Base-by-base conservation (phyloP, 1,140 invertebrate species). In the Pseudomyrmex pallidus region DNA sequence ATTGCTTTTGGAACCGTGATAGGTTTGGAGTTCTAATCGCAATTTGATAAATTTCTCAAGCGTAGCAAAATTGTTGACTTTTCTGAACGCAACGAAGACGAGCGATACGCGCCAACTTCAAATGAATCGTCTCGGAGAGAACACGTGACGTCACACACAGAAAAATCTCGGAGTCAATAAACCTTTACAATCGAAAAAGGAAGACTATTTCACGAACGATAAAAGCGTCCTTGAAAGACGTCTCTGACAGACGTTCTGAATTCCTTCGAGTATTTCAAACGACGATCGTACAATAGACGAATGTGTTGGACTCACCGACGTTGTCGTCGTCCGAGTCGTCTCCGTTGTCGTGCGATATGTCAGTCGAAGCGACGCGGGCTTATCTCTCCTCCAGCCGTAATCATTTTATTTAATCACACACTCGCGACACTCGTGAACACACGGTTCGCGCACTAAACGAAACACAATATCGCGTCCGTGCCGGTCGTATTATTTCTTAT, bases 391-490 rank as follows among this genome's bases (percentile, higher is more conserved):
- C 4, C 35, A 35, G 44, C 52, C 17, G 52, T n/a, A 35, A 1
- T 78, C 76, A 35, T 35, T n/a, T 78, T 12, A 46, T 50, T 25
- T 44, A 35, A 70, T 15, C 66, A 80, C 76, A 61, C 76, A 80
- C 76, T 80, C 46, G 64, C 12, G 25, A 77, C 63, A 72, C 74
- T 35, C 35, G 35, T 64, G 59, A 48, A 17, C 76, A 80, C 76
- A 25, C 80, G 78, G 17, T 5, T 5, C 59, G 56, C 82, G 10
- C 48, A 57, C 54, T 25, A 62, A 13, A 52, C 17, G 13, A 10
- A 59, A n/a, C 63, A 62, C 63, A 22, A 64, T 35, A 68, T 35
- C 35, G 74, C 35, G 35, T 48, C 5, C 52, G 52, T 12, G 64
- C 57, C 44, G 5, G 48, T 15, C 64, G 63, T 35, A 8, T 12